These are phyloP conservation scores for Diabrotica undecimpunctata DNA, from an alignment of 1,140 invertebrate genomes.

Conservation along the genomic window DNA sequence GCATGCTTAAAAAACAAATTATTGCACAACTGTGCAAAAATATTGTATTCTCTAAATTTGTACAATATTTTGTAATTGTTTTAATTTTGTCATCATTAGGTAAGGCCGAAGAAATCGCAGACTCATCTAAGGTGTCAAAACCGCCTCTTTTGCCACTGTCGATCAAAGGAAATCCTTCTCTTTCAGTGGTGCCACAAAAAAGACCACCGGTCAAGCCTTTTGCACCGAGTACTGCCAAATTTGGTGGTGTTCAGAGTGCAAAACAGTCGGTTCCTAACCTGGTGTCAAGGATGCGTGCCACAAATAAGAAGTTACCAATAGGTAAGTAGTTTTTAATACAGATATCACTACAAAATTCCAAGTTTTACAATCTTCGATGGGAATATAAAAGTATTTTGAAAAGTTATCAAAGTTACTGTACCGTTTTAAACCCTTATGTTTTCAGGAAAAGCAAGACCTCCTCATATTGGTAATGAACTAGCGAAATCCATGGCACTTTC, in stretches of 20 bases:
- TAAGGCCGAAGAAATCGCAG: conserved; percentile 53
- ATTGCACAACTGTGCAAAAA: too few relatives aligned
- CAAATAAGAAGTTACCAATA: conserved; percentile 27
- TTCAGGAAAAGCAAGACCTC: conserved; percentile 41
- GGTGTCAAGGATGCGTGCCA: conserved; percentile 34
- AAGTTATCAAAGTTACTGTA: too few relatives aligned
- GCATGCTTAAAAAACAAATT: too few relatives aligned
- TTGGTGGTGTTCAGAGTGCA: conserved; percentile 43
- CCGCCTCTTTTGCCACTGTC: conserved; percentile 49
- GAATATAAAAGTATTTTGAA: too few relatives aligned
- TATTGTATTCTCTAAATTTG: too few relatives aligned
- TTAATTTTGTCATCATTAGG: conserved; percentile 31
- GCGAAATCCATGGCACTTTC: conserved; percentile 17
- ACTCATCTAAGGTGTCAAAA: conserved; percentile 23
- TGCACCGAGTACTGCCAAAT: conserved; percentile 41
- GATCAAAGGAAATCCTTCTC: conserved; percentile 62
- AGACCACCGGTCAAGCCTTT: conserved; percentile 39
- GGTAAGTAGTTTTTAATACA: background rate
- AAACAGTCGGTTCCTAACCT: conserved; percentile 47
- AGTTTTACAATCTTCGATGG: too few relatives aligned
- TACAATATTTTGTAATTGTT: too few relatives aligned
- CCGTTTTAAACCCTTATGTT: conserved; percentile 31
- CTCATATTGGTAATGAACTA: conserved; percentile 44
- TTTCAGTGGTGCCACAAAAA: conserved; percentile 60
- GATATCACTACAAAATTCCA: too few relatives aligned